phyloP scores from a whole-genome alignment of 92 coral and sea anemone genomes.

The Paramuricea clavata region DNA sequence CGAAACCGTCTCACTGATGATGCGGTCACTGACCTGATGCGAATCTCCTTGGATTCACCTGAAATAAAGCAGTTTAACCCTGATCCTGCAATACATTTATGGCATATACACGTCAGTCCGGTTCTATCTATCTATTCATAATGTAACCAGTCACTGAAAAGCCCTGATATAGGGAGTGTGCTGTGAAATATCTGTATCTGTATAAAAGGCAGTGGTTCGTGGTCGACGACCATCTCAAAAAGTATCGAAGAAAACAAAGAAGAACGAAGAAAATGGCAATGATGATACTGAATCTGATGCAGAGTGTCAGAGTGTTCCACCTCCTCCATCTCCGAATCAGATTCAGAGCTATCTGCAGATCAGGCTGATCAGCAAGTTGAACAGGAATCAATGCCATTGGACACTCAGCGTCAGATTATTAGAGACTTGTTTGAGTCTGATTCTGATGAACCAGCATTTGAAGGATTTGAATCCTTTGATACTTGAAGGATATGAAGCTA shows the following conservation, averaged over 20 bases:
- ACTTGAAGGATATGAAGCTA: too few relatives aligned
- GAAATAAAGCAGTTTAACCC: slow-evolving; percentile 64
- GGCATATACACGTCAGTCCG: too few relatives aligned
- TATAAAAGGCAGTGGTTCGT: slow-evolving; percentile 7
- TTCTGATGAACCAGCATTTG: not conserved
- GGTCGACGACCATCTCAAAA: not conserved
- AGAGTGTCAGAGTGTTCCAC: too few relatives aligned
- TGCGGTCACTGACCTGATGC: slow-evolving; percentile 45
- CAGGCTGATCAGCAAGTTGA: not conserved
- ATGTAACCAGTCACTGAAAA: too few relatives aligned
- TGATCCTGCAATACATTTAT: slow-evolving; percentile 55
- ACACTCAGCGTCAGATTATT: not conserved
- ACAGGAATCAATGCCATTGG: not conserved
- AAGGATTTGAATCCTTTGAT: not conserved
- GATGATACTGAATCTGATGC: not conserved
- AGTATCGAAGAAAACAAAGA: not conserved
- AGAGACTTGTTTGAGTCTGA: not conserved
- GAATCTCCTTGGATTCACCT: slow-evolving; percentile 48
- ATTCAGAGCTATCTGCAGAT: not conserved
- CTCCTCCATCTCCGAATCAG: not conserved
- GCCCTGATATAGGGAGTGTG: too few relatives aligned
- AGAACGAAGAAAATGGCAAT: too few relatives aligned
- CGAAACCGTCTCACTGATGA: slow-evolving; percentile 33
- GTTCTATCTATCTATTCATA: too few relatives aligned
- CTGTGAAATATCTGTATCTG: too few relatives aligned